Conservation (phyloP, 2,888 invertebrate genomes). For the Hemicrepidius hirtus region DNA sequence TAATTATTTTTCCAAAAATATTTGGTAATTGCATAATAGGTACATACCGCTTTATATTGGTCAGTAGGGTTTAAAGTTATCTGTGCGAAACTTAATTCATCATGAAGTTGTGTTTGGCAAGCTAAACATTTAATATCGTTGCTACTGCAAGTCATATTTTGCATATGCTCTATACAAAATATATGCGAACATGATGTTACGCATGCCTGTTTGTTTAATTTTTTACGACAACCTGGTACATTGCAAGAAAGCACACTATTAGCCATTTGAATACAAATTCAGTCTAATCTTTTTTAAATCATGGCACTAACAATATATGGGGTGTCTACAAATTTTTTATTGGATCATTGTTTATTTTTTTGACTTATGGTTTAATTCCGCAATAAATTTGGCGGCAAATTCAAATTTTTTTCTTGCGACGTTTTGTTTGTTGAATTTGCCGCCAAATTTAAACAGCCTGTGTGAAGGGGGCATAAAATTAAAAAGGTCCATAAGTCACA, state of each 20-base stretch:
- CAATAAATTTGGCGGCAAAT: too few species aligned
- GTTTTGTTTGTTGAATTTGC: too few species aligned
- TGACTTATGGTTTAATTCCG: too few species aligned
- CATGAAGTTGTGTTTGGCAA: conserved; percentile 73
- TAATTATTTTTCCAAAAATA: neutral
- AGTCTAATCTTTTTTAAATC: too few species aligned
- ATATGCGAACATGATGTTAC: conserved; percentile 76
- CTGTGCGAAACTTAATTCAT: conserved; percentile 75
- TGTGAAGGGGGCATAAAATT: too few species aligned
- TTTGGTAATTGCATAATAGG: conserved; percentile 57
- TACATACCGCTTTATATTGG: conserved; percentile 74
- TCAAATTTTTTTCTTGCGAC: too few species aligned
- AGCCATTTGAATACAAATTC: conserved; percentile 4
- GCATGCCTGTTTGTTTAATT: conserved; percentile 73
- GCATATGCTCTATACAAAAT: conserved; percentile 75
- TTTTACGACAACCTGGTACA: conserved; percentile 74
- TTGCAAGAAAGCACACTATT: conserved; percentile 70
- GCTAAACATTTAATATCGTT: conserved; percentile 72
- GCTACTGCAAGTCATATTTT: conserved; percentile 63
- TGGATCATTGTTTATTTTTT: too few species aligned
- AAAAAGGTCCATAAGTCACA: too few species aligned
- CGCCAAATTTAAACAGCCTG: too few species aligned
- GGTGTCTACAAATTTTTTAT: too few species aligned
- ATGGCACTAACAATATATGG: too few species aligned
- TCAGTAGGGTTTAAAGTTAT: conserved; percentile 74